phyloP scores from a whole-genome alignment of 2,113 vertebrate genomes.

The Gobiocypris rarus region DNA sequence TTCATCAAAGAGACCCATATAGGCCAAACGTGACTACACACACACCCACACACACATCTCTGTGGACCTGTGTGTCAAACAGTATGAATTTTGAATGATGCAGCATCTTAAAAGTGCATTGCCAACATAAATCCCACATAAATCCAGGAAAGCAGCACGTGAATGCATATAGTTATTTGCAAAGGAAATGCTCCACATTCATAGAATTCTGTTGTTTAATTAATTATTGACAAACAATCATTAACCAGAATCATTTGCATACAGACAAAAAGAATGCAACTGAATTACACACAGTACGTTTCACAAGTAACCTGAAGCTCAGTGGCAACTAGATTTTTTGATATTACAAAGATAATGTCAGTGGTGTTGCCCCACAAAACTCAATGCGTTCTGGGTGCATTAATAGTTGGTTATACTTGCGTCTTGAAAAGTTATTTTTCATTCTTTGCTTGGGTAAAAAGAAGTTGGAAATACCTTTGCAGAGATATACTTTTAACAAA shows the following conservation, averaged over 20 bases:
- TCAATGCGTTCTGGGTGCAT: no score
- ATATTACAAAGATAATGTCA: not conserved
- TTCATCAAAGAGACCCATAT: conserved; percentile 2
- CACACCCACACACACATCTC: not conserved
- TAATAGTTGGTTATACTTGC: no score
- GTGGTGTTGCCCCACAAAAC: not conserved
- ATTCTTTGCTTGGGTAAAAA: no score
- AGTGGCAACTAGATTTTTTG: not conserved
- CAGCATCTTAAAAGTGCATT: conserved; percentile 18
- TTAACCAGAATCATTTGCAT: conserved; percentile 9
- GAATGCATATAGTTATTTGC: not conserved
- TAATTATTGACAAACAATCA: conserved; percentile 21
- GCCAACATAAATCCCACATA: not conserved
- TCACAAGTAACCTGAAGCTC: not conserved
- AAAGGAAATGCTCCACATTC: not conserved
- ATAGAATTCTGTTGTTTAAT: not conserved
- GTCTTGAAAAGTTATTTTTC: no score
- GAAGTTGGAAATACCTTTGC: no score
- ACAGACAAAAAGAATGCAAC: conserved; percentile 3
- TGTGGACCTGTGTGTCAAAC: not conserved
- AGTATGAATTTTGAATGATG: conserved; percentile 40
- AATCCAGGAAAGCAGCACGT: not conserved
- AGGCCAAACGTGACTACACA: not conserved
- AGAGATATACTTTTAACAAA: no score
- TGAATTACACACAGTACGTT: not conserved